A percentile compares a stretch with the other conserved stretches of the same genome.
Conservation (phyloP, 2,113 vertebrate genomes). For the Mastomys coucha region DNA sequence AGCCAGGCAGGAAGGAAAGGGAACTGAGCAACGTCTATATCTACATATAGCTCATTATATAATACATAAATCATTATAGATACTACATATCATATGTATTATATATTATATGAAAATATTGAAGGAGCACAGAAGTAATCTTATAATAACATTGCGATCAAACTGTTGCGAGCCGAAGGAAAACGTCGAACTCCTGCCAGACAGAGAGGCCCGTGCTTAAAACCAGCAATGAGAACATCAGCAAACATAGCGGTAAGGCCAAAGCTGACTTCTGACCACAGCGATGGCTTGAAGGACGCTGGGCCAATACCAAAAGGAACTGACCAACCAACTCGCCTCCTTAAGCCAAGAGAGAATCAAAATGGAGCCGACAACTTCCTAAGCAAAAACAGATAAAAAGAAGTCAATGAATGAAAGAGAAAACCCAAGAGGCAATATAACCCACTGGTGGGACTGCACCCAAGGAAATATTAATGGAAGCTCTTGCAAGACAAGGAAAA, state of each 20-base stretch:
- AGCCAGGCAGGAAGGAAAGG: background rate
- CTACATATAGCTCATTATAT: background rate
- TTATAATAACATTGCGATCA: background rate
- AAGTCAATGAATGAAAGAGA: background rate
- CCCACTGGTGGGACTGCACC: too few species aligned
- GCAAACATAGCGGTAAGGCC: background rate
- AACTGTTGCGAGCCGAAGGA: background rate
- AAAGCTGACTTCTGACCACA: background rate
- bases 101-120: background rate
- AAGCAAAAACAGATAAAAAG: background rate
- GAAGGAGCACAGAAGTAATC: background rate
- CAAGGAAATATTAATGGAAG: background rate
- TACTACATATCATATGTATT: background rate
- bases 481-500: background rate
- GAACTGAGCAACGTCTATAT: too few species aligned
- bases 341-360: too few species aligned
- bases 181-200: background rate
- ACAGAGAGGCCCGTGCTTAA: background rate
- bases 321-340: fast-evolving
- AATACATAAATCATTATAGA: background rate
- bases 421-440: background rate
- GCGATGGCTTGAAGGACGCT: too few species aligned
- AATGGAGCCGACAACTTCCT: background rate
- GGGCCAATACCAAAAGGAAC: background rate
- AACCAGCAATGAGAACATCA: too few species aligned